phyloP scores from a whole-genome alignment of 2,797 vertebrate genomes.

The Micromesistius poutassou region DNA sequence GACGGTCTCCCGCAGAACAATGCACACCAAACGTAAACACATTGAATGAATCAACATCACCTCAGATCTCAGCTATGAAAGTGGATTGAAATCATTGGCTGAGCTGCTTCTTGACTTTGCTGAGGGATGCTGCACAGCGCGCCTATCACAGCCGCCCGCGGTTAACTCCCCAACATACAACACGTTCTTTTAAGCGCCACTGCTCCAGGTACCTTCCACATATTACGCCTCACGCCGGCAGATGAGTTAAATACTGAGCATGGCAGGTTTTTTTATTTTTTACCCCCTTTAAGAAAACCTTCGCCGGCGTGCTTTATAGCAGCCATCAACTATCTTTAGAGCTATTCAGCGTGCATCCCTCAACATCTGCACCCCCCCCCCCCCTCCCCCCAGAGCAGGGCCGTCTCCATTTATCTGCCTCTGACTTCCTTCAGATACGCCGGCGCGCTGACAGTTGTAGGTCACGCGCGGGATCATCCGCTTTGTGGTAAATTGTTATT shows the following conservation, averaged over 20 bases:
- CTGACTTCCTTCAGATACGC: slow-evolving; percentile 32
- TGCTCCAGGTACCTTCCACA: background rate
- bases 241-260: background rate
- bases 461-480: slow-evolving; percentile 35
- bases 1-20: background rate
- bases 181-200: background rate
- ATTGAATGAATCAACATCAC: background rate
- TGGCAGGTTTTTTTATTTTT: background rate
- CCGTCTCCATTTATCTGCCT: slow-evolving; percentile 49
- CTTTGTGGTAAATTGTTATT: slow-evolving; percentile 18
- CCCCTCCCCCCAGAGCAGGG: slow-evolving; percentile 45
- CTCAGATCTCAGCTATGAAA: background rate
- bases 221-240: background rate
- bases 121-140: background rate
- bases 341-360: slow-evolving; percentile 54
- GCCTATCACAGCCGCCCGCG: background rate
- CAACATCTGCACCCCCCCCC: slow-evolving; percentile 49
- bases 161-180: background rate
- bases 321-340: slow-evolving; percentile 62
- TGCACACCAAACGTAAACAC: background rate
- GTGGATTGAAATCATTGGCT: background rate
- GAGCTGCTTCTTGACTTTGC: background rate
- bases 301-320: slow-evolving; percentile 58
- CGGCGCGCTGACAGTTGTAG: slow-evolving; percentile 24
- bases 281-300: slow-evolving; percentile 62